A percentile compares a stretch with the other conserved stretches of the same genome.
phyloP scores from a whole-genome alignment of 2,888 invertebrate species.

The Trichacis sp. region DNA sequence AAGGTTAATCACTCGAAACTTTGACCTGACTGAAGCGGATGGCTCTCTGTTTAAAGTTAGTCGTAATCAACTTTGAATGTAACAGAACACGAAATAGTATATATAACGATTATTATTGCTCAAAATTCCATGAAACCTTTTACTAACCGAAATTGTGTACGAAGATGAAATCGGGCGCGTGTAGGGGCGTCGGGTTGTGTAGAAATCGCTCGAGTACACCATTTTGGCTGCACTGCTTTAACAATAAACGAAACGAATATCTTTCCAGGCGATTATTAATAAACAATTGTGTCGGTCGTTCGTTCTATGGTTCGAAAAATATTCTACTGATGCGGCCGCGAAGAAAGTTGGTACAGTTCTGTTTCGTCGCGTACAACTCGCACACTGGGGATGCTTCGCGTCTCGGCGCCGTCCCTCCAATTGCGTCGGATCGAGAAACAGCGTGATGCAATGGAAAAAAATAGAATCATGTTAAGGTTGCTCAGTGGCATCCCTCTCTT shows the following conservation, averaged over 20 bases:
- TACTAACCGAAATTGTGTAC: conserved; percentile 86
- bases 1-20: conserved; percentile 43
- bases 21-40: conserved; percentile 35
- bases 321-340: conserved; percentile 59
- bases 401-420: conserved; percentile 40
- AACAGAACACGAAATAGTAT: neutral
- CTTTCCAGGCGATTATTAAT: conserved; percentile 32
- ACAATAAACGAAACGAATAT: conserved; percentile 21
- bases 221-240: conserved; percentile 74
- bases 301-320: conserved; percentile 20
- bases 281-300: conserved; percentile 20
- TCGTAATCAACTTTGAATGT: conserved; percentile 30
- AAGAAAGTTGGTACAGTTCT: conserved; percentile 66
- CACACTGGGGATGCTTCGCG: conserved; percentile 43
- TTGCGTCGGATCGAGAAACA: conserved; percentile 43
- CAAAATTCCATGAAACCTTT: conserved; percentile 17
- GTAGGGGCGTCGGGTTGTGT: conserved; percentile 88
- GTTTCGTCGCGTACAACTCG: conserved; percentile 36
- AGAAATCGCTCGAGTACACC: conserved; percentile 95
- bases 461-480: conserved; percentile 69
- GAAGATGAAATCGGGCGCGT: conserved; percentile 79
- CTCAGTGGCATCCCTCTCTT: conserved; percentile 47
- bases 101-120: too few species aligned
- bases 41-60: conserved; percentile 49
- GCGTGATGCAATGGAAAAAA: conserved; percentile 62